Base-by-base conservation (phyloP, 2,888 invertebrate species). In the Ernsta delagoae region DNA sequence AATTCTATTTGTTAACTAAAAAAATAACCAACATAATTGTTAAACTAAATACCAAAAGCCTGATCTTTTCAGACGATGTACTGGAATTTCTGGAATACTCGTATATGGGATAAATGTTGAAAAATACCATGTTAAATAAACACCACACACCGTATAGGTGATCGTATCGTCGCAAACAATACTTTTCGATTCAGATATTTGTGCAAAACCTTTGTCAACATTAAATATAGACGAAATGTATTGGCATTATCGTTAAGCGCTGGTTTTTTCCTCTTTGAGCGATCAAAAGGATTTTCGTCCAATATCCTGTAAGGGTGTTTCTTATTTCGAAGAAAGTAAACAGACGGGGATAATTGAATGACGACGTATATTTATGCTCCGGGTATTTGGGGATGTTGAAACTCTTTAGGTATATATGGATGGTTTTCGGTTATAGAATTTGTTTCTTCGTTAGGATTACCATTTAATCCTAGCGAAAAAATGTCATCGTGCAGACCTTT, bases 271-370 rank as follows among this genome's bases (percentile, higher is more conserved):
- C 64, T 64, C 45, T 64, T 64, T 34, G 64, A 34, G 43, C n/a
- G 62, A 53, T 62, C 62, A 53, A 36, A 53, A 62, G 62, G 62
- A 63, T 63, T 63, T 53, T 63, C 39, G 5, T 39, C 53, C 53
- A 62, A 62, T 62, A 62, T 62, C 62, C 50, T 50, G 53, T 63
- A 53, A 16, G 34, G 24, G 24, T 53, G 53, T 61, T 61, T 61
- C 24, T 63, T 53, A 53, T 63, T 50, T 62, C 62, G 50, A 62
- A 61, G 61, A 48, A 12, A 48, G 48, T 34, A 31, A 39, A 36
- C 9, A 45, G 36, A 62, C 50, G 62, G 16, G 62, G 36, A 62
- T 62, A 62, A 62, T 62, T 53, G 36, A 62, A 62, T 53, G 39
- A 12, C 12, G 36, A 53, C 62, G 16, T 7, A 50, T 16, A 41